Conservation (phyloP, 2,113 vertebrate species). For the Hypocryptadius cinnamomeus region DNA sequence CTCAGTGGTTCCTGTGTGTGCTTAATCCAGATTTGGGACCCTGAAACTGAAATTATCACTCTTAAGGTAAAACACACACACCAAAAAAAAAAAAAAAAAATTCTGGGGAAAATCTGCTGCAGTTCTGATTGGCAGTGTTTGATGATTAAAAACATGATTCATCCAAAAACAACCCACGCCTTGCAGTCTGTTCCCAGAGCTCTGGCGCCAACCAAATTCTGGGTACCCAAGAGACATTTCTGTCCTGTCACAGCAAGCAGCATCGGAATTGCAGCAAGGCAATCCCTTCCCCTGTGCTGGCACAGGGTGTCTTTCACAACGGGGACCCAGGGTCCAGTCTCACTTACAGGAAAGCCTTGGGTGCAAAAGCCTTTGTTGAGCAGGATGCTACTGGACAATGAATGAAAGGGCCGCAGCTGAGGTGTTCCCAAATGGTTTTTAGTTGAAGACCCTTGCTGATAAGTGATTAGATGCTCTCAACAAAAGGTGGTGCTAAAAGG, state of each 20-base stretch:
- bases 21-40: neutral
- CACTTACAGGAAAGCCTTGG: neutral
- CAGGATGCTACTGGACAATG: neutral
- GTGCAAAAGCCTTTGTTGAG: neutral
- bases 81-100: neutral
- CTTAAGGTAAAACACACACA: neutral
- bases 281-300: neutral
- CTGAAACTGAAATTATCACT: neutral
- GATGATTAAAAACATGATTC: conserved; percentile 65
- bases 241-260: conserved; percentile 58
- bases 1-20: neutral
- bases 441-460: conserved; percentile 24
- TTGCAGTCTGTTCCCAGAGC: conserved; percentile 60
- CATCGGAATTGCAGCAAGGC: neutral
- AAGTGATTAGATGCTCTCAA: conserved; percentile 31
- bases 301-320: neutral
- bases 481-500: conserved; percentile 20
- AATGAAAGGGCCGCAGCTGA: neutral
- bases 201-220: conserved; percentile 58
- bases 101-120: neutral
- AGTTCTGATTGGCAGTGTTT: conserved; percentile 51
- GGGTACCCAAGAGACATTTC: conserved; percentile 61
- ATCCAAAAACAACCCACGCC: conserved; percentile 56
- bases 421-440: neutral
- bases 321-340: neutral